Percentiles rank a stretch among this genome's conserved stretches.
Evolutionary conservation across 1,140 invertebrate genomes (phyloP).

Genomic region (Drosophila lacertosa): DNA sequence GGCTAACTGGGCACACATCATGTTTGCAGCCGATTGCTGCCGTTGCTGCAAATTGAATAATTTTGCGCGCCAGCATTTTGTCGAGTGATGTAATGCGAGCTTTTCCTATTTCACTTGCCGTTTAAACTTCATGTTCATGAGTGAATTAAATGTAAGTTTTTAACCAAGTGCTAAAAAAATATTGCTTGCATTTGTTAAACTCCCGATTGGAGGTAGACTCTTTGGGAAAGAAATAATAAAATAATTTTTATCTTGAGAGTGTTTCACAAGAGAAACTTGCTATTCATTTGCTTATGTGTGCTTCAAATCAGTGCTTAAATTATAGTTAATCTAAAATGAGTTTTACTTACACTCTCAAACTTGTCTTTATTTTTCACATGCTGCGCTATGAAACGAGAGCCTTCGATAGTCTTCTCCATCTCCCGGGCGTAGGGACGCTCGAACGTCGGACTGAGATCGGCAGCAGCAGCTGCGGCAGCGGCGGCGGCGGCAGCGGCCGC

Average conservation of each 20-base stretch:
- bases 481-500: constrained; percentile 56
- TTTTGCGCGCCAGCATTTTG: constrained; percentile 19
- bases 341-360: constrained; percentile 93
- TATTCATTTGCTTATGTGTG: no score
- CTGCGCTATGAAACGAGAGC: constrained; percentile 96
- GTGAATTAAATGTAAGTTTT: constrained; percentile 37
- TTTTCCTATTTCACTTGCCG: background rate
- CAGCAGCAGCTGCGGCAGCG: constrained; percentile 66
- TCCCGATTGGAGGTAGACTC: no score
- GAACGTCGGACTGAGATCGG: constrained; percentile 91
- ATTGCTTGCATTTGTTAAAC: background rate
- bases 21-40: constrained; percentile 47
- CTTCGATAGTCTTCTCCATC: constrained; percentile 94
- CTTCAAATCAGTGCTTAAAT: no score
- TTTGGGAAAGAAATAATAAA: no score
- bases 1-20: constrained; percentile 34
- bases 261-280: no score
- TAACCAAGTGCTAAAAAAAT: constrained; percentile 9
- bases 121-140: constrained; percentile 12
- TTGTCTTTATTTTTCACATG: constrained; percentile 97
- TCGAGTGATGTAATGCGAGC: constrained; percentile 8
- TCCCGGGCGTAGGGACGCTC: constrained; percentile 90
- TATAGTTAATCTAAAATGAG: background rate
- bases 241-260: no score
- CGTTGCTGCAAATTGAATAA: constrained; percentile 27